Evolutionary conservation across 2,888 invertebrate genomes (phyloP), one percentile per base, ranked within the genome.

Genomic region (Heteropelma amictum): DNA sequence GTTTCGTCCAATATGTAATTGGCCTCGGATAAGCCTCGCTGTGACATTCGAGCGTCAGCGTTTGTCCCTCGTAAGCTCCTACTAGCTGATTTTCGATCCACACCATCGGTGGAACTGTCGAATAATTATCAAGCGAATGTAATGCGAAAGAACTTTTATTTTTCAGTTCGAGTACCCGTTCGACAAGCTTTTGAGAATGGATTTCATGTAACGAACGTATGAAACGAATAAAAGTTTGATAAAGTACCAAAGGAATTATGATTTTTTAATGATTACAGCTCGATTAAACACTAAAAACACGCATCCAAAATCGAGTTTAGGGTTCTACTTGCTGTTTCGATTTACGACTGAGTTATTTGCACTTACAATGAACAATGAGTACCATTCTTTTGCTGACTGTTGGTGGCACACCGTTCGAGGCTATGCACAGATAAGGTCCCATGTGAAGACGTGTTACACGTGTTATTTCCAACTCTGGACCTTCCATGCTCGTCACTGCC

Each of bases 361-460:
- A 93, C 95, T 93, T 91, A 96, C 96, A 96, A 89, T 96, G 95
- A 80, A 96, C 95, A 84, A 90, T 90, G 80, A 91, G 90, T 72
- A 90, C 89, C 75, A 91, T 91, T 79, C 91, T 86, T 82, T 91
- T 90, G 88, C 91, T 91, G 83, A 91, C 90, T 68, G 90, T 89
- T 23, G 91, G 91, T 8, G 91, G 91, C 23, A 96, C 94, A 40
- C 96, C 96, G 88, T 96, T 96, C 81, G 94, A 94, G 1, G 94
- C 94, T 82, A 94, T 94, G 90, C 94, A 94, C 53, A 94, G 87
- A 88, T 94, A 94, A 23, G 94, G 92, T 17, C 94, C 95, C 95
- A 95, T 95, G 87, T 95, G 94, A 73, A 93, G 91, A 72, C 95
- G 91, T 76, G 93, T 94, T 80, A 95, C 94, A 84, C 93, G 91